Percentiles rank a stretch among this genome's conserved stretches.
Evolutionary conservation across 2,113 vertebrate genomes (phyloP).

Genomic region (Porphyrio hochstetteri): DNA sequence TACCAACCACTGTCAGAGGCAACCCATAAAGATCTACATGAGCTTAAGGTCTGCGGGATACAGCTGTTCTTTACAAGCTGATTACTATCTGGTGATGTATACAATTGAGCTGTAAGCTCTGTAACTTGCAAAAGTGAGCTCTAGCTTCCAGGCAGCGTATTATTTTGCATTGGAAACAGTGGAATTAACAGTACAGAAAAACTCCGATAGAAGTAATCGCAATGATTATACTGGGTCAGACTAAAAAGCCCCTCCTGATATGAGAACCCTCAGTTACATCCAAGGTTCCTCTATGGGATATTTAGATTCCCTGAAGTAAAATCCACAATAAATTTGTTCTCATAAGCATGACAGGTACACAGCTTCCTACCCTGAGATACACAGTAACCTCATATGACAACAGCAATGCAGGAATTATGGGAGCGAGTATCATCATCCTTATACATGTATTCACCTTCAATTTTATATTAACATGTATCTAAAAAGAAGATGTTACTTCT

Average conservation of each 20-base stretch:
- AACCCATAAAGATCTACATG: background rate
- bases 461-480: background rate
- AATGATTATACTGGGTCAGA: background rate
- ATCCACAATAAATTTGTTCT: background rate
- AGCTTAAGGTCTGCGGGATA: background rate
- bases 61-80: background rate
- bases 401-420: background rate
- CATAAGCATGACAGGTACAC: background rate
- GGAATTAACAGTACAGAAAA: background rate
- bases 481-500: background rate
- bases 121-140: background rate
- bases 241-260: background rate
- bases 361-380: background rate
- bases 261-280: background rate
- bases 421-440: background rate
- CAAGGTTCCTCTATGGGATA: background rate
- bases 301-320: background rate
- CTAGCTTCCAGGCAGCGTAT: background rate
- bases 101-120: background rate
- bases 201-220: background rate
- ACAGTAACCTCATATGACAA: background rate
- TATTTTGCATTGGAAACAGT: background rate
- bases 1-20: background rate
- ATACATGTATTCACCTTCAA: background rate
- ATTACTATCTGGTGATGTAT: background rate